Base-by-base conservation (phyloP, 2,888 invertebrate genomes). In the Suillia variegata region DNA sequence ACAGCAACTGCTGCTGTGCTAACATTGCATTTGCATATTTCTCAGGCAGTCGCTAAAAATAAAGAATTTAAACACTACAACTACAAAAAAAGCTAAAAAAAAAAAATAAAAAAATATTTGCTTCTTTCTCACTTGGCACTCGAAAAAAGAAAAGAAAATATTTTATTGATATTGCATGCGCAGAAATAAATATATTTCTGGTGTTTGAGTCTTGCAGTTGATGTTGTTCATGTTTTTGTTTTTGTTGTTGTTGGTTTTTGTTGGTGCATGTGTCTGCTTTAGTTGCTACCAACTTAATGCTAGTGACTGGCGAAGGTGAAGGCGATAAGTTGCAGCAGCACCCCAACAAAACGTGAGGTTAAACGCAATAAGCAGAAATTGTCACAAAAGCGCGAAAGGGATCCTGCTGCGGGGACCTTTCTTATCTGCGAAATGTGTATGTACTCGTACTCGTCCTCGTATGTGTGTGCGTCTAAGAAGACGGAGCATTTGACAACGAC, bases 121-220 rank as follows among this genome's bases (percentile, higher is more conserved):
- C 45, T 20, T 45, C n/a, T n/a, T n/a, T n/a, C 45, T 45, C 45
- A 45, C 45, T 45, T 45, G 45, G 45, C 45, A 45, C 45, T n/a
- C n/a, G n/a, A n/a, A n/a, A n/a, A n/a, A n/a, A n/a, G n/a, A n/a
- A n/a, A 45, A 45, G 18, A 45, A 45, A 18, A 45, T 45, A 45
- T 45, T 45, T 45, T 45, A 45, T 45, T 45, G 45, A 45, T 45
- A 45, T 45, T 45, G n/a, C 38, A 38, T 38, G 38, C 38, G 38
- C 38, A 13, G 38, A 38, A 38, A 38, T n/a, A 38, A 26, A 26
- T 26, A 26, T 26, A n/a, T 26, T 26, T 26, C 6, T 38, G 6
- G 6, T 38, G 38, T n/a, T 38, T 38, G 38, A 4, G 38, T 4
- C 38, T 38, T 8, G n/a, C n/a, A n/a, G n/a, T n/a, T n/a, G n/a